Evolutionary conservation across 35 echinoderm and acorn worm species (phyloP).

Genomic region (Hemicentrotus pulcherrimus): DNA sequence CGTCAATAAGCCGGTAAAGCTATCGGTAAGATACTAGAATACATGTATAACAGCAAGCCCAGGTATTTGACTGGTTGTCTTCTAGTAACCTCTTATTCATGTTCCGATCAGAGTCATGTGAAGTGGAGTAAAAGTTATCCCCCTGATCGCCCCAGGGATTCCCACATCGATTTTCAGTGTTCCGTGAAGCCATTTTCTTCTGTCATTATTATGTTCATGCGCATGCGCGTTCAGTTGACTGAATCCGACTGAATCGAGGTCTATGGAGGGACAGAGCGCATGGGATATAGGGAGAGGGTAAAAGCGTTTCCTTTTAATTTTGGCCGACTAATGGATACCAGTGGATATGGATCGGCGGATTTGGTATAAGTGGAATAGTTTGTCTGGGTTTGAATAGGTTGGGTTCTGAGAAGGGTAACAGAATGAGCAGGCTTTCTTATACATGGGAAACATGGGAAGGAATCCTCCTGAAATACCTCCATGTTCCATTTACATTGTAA

Average conservation of each 20-base stretch:
- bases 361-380: too few species aligned
- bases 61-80: neutral
- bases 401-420: too few species aligned
- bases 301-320: neutral
- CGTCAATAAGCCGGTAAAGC: too few species aligned
- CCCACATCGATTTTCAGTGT: neutral
- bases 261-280: neutral
- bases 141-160: neutral
- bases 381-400: too few species aligned
- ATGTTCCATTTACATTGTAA: too few species aligned
- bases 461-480: too few species aligned
- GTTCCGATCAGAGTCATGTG: neutral
- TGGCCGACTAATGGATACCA: neutral
- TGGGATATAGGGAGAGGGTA: neutral
- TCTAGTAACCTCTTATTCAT: neutral
- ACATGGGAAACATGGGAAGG: too few species aligned
- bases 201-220: neutral
- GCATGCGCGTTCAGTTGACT: neutral
- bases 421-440: too few species aligned
- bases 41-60: neutral
- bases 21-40: too few species aligned
- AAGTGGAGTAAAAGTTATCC: conserved; percentile 12
- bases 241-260: neutral
- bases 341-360: neutral
- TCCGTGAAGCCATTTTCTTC: neutral